Evolutionary conservation across 1,140 invertebrate genomes (phyloP), one percentile per base, ranked within the genome.

Genomic region (Hypsibius dujardini): DNA sequence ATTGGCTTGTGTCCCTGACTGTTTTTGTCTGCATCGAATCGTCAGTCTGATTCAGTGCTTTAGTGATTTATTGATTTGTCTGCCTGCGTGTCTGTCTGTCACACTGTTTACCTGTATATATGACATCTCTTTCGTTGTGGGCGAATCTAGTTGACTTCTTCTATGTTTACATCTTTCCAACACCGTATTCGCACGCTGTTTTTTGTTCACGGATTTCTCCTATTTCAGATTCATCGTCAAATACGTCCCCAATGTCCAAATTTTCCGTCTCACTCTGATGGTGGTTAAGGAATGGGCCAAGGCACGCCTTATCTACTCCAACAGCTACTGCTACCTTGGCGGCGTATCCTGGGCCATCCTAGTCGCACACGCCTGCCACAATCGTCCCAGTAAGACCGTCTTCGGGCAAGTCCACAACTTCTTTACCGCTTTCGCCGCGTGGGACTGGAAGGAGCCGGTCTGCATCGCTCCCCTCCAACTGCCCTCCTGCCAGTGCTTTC

Each of bases 291-390:
- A 56, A 7, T 56, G 50, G 50, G 50, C 50, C 50, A 56, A 12
- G 50, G 7, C 7, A n/a, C 50, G 50, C 7, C 50, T 56, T 7
- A 56, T 56, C n/a, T 56, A 56, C 50, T 56, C 50, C 50, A 56
- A 56, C 50, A 56, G 7, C 7, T n/a, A 12, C 7, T 7, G 50
- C 7, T 56, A 56, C n/a, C n/a, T 56, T 7, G 50, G 50, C 50
- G 50, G 50, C 50, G 50, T 56, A n/a, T 56, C 50, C 50, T 56
- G 50, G 50, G 50, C 50, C 7, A 56, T 56, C n/a, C 50, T 56
- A n/a, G 50, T 56, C 7, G 50, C 50, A n/a, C 50, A 56, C n/a
- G n/a, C n/a, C n/a, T 56, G 50, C 50, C 50, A n/a, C 7, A n/a
- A 12, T 7, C 7, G n/a, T 56, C 7, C 50, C 7, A n/a, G 50